Conservation (phyloP, 1,140 invertebrate species). For the Sarcophaga bullata region DNA sequence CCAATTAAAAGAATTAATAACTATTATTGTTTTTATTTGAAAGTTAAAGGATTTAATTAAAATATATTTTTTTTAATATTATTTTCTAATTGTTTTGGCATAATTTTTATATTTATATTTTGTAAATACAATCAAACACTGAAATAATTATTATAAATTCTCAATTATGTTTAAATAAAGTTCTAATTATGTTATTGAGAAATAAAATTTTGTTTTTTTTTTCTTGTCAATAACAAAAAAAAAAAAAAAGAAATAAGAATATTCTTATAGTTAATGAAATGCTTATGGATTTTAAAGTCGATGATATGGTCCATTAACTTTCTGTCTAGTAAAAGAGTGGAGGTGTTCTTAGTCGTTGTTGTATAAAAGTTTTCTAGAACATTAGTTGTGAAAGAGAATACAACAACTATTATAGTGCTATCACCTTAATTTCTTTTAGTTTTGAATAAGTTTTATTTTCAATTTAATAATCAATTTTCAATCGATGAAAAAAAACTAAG, state of each 20-base stretch:
- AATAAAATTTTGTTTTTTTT: conserved; percentile 6
- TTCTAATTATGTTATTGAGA: conserved; percentile 39
- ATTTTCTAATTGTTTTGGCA: background rate
- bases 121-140: conserved; percentile 27
- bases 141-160: conserved; percentile 28
- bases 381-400: no score
- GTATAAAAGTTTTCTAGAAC: no score
- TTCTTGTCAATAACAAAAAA: conserved; percentile 17
- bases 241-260: background rate
- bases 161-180: conserved; percentile 40
- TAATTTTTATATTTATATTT: conserved; percentile 30
- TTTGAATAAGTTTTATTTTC: no score
- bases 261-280: background rate
- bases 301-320: no score
- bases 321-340: no score
- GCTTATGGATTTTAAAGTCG: background rate
- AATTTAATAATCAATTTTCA: no score
- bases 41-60: background rate
- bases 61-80: conserved; percentile 28
- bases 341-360: no score
- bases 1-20: conserved; percentile 1
- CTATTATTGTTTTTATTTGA: conserved; percentile 18
- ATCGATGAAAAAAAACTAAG: no score
- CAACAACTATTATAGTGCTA: no score
- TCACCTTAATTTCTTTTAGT: no score